Evolutionary conservation across 2,113 vertebrate species (phyloP), one percentile per base, ranked within the genome.

Genomic region (Tretioscincus oriximinensis): DNA sequence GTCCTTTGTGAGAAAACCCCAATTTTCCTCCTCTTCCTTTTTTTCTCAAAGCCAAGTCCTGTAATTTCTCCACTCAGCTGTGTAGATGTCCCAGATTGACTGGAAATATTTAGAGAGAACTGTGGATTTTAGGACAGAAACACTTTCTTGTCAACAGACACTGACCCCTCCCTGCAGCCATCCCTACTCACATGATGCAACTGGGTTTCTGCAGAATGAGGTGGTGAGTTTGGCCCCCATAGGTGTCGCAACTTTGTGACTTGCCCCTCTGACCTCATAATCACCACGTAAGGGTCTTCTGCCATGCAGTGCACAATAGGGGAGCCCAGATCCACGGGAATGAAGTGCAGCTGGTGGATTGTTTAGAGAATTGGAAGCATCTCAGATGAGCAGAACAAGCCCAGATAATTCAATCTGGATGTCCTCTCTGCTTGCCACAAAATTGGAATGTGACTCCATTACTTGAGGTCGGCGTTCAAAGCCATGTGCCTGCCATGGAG

Each of bases 271-370:
- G 96, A 96, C 0, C 97, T 99, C 95, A 99, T 96, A 88, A 99
- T 96, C 60, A 98, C 96, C 81, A 97, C 96, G 0, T 92, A 97
- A 2, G 98, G 98, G 87, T 99, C 98, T 0, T 97, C 97, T 84
- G 98, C 96, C 0, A 97, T 96, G 41, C 97, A 98, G 80, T 98
- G 97, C 73, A 98, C 96, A 9, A 99, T 97, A 67, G 97, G 97
- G 9, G 98, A 96, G 21, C 98, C 97, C 90, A 98, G 90, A 76
- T 99, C 98, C 93, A 98, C 97, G 0, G 97, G 98, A 86, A 99
- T 96, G 90, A 98, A 98, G 89, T 99, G 98, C 28, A 99, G 93
- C 92, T 99, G 97, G 7, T 91, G 97, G 82, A 98, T 97, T 99
- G 89, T 0, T 6, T 77, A 21, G 51, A 58, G n/a, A 65, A 45